Percentiles rank a stretch among this genome's conserved stretches.
These are phyloP conservation scores for Peromyscus eremicus DNA, from an alignment of 2,797 vertebrate genomes.

Conservation along the genomic window DNA sequence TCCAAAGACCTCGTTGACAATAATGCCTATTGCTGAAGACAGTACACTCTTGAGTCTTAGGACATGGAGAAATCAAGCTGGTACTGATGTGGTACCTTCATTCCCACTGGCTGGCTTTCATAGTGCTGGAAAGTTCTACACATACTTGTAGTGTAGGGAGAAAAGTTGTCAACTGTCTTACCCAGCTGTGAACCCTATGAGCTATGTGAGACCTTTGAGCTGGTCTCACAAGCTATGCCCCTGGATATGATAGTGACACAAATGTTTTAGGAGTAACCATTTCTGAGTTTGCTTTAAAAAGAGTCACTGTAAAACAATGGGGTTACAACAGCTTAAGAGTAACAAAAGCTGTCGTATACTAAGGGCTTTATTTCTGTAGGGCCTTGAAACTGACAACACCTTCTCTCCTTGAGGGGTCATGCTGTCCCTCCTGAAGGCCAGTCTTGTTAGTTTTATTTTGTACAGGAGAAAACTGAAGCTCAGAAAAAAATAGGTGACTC, in stretches of 20 bases:
- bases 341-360: background rate
- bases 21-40: background rate
- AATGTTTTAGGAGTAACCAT: background rate
- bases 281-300: background rate
- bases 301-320: background rate
- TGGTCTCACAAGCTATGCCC: background rate
- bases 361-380: background rate
- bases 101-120: background rate
- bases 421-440: background rate
- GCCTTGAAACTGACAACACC: too few species aligned
- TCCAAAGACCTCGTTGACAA: background rate
- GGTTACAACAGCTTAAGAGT: background rate
- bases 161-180: background rate
- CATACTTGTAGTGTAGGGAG: background rate
- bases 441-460: background rate
- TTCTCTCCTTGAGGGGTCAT: background rate
- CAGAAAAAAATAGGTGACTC: background rate
- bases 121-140: background rate
- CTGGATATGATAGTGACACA: background rate
- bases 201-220: background rate
- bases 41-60: background rate
- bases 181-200: too few species aligned
- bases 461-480: background rate
- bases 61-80: background rate
- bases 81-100: background rate